Evolutionary conservation across 2,113 vertebrate genomes (phyloP).

Genomic region (Chamaetylas fuelleborni): DNA sequence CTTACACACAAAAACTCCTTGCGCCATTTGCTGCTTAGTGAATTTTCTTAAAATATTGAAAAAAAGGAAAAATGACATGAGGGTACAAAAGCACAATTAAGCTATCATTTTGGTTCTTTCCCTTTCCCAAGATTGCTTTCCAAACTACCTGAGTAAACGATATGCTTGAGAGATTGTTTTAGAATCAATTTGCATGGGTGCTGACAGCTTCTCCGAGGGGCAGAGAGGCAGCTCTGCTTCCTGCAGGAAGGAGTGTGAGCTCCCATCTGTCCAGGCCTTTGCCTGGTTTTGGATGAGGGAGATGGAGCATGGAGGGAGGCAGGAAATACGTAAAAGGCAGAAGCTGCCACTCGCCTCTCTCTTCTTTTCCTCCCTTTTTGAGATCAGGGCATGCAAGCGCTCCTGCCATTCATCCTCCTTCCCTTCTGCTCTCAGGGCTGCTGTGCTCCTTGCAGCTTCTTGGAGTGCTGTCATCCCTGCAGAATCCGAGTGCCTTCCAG

Average conservation of each 20-base stretch:
- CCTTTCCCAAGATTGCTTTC: constrained; percentile 26
- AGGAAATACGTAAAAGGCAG: background rate
- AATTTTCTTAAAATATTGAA: background rate
- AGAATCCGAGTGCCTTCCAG: constrained; percentile 46
- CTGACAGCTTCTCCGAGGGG: background rate
- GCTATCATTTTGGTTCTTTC: constrained; percentile 19
- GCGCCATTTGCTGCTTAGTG: background rate
- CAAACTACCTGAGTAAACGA: constrained; percentile 43
- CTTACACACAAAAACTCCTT: background rate
- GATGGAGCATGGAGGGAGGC: background rate
- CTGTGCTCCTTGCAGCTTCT: background rate
- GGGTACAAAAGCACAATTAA: background rate
- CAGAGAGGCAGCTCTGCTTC: background rate
- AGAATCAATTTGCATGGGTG: constrained; percentile 48
- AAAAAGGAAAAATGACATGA: constrained; percentile 5
- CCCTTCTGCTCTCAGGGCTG: background rate
- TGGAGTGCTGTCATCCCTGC: constrained; percentile 27
- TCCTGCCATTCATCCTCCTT: constrained; percentile 31
- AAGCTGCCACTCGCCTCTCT: background rate
- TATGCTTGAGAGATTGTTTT: constrained; percentile 54
- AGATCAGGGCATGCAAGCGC: background rate
- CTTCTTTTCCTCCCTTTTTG: background rate
- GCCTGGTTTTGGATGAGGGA: background rate
- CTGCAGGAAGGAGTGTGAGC: background rate
- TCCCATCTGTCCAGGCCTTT: background rate